These are phyloP conservation scores for Pristionchus exspectatus DNA, from an alignment of 2,888 invertebrate genomes.

Conservation along the genomic window DNA sequence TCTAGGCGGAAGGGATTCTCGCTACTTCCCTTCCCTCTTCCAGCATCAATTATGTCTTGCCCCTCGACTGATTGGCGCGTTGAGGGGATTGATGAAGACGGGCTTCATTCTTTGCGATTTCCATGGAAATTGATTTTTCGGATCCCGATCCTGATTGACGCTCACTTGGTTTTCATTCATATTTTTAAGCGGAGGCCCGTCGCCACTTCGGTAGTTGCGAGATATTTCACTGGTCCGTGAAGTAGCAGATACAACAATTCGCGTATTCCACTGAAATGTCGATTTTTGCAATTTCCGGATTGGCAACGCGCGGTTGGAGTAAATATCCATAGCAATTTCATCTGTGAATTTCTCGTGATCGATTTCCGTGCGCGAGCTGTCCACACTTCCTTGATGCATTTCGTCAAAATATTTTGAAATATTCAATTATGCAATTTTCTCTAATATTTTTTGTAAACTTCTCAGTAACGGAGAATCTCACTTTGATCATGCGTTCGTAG, in stretches of 20 bases:
- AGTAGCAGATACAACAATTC: no score
- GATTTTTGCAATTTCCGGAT: constrained; percentile 1
- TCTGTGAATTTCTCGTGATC: not conserved
- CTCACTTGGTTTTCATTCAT: no score
- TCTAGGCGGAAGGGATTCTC: not conserved
- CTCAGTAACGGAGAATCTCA: not conserved
- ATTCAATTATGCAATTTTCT: no score
- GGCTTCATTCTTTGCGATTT: not conserved
- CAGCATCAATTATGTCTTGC: not conserved
- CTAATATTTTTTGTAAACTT: no score
- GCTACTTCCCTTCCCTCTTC: not conserved
- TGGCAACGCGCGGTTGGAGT: not conserved
- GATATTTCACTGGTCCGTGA: no score
- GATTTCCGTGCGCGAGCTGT: not conserved
- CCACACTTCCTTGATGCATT: not conserved
- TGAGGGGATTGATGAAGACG: not conserved
- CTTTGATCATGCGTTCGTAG: not conserved
- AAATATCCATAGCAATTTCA: not conserved
- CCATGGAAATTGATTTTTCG: not conserved
- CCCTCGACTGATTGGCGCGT: not conserved
- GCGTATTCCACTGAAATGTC: not conserved
- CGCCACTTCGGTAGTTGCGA: no score
- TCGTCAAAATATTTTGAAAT: not conserved
- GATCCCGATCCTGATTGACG: no score
- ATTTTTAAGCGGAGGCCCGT: no score